Conservation (phyloP, 2,113 vertebrate genomes). For the Semnornis frantzii region DNA sequence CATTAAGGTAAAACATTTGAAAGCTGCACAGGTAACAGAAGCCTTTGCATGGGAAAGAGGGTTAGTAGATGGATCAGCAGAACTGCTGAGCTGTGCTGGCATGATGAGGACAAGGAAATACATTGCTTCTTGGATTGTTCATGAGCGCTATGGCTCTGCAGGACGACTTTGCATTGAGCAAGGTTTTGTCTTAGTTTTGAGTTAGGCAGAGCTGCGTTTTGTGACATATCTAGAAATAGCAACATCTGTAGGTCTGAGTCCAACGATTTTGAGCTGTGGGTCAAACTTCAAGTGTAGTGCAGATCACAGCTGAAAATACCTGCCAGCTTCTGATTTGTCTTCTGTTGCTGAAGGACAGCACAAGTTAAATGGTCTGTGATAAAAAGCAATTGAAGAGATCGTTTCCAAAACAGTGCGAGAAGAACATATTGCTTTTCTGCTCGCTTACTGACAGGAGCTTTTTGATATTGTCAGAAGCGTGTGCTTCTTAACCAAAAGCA, state of each 20-base stretch:
- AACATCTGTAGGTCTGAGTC: constrained; percentile 16
- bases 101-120: background rate
- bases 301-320: constrained; percentile 43
- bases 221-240: constrained; percentile 21
- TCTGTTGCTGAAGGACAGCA: constrained; percentile 22
- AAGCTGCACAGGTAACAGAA: background rate
- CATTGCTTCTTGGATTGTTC: background rate
- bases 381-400: constrained; percentile 35
- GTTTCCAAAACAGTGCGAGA: background rate
- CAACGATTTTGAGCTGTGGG: background rate
- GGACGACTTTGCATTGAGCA: background rate
- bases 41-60: background rate
- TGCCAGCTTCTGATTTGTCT: constrained; percentile 31
- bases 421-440: background rate
- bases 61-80: background rate
- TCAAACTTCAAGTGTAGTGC: constrained; percentile 25
- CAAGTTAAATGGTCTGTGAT: constrained; percentile 48
- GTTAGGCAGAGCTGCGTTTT: background rate
- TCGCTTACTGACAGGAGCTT: background rate
- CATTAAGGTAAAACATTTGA: background rate
- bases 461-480: background rate
- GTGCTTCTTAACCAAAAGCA: background rate
- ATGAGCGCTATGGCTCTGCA: background rate
- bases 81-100: background rate
- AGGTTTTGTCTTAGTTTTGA: background rate